phyloP scores from a whole-genome alignment of 2,113 vertebrate species.

The Narcine bancroftii region DNA sequence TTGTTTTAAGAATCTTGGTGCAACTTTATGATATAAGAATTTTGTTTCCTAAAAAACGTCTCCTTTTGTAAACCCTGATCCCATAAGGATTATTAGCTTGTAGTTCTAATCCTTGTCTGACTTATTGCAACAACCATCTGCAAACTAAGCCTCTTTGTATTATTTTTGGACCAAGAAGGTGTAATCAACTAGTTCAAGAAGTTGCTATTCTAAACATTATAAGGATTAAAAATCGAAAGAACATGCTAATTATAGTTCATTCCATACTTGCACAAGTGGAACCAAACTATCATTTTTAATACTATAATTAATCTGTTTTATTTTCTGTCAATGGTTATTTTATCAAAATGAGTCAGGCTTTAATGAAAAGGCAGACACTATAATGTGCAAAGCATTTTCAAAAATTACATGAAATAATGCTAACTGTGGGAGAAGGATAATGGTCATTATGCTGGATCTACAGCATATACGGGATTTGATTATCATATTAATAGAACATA shows the following conservation, averaged over 20 bases:
- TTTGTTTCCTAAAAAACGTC: not conserved
- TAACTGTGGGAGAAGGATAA: not conserved
- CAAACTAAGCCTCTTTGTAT: not conserved
- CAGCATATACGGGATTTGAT: not conserved
- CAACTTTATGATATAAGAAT: not conserved
- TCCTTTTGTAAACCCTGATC: not conserved
- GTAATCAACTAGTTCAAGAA: not conserved
- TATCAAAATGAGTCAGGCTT: not conserved
- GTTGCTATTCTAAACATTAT: not conserved
- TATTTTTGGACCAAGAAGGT: not conserved
- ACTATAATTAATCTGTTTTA: conserved; percentile 11
- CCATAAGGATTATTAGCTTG: not conserved
- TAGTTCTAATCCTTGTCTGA: not conserved
- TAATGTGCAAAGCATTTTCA: not conserved
- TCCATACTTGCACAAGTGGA: not conserved
- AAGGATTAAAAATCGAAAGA: conserved; percentile 9
- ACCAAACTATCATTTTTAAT: conserved; percentile 2
- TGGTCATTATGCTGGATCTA: not conserved
- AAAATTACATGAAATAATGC: not conserved
- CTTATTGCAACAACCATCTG: not conserved
- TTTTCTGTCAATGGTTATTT: not conserved
- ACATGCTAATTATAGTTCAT: not conserved
- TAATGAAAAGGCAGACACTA: not conserved
- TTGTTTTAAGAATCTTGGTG: not conserved
- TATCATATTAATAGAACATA: not conserved